phyloP scores from a whole-genome alignment of 2,888 invertebrate genomes.

The Allolobophora icterica region DNA sequence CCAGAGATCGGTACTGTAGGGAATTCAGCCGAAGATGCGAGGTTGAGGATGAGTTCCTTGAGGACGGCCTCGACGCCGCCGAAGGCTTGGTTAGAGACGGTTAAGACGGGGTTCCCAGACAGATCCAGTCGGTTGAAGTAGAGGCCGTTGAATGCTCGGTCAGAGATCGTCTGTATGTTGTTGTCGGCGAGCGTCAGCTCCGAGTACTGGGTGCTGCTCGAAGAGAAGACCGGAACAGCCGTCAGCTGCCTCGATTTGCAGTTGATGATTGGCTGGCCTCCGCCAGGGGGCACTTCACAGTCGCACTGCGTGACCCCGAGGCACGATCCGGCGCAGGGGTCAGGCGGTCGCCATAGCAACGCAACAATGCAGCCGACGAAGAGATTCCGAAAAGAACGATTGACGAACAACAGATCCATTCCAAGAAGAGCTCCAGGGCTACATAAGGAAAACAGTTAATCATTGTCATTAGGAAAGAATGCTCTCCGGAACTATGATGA shows the following conservation, averaged over 20 bases:
- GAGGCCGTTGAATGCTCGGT: background rate
- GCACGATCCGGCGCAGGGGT: background rate
- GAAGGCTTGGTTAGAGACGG: background rate
- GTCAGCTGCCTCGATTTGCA: constrained; percentile 23
- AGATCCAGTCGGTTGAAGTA: constrained; percentile 3
- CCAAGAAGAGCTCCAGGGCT: background rate
- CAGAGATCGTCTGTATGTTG: background rate
- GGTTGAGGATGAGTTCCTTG: background rate
- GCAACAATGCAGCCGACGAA: background rate
- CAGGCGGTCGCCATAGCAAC: background rate
- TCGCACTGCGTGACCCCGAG: constrained; percentile 12
- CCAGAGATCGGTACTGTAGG: background rate
- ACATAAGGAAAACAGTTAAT: background rate
- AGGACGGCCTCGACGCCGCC: background rate
- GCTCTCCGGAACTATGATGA: background rate
- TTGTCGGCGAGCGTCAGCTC: constrained; percentile 36
- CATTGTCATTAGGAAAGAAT: background rate
- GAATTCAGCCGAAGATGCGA: background rate
- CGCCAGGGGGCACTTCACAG: constrained; percentile 19
- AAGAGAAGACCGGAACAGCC: constrained; percentile 22
- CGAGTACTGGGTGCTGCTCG: background rate
- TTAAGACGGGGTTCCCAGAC: background rate
- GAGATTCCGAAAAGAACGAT: background rate
- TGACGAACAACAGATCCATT: background rate
- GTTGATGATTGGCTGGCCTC: constrained; percentile 24